phyloP scores from a whole-genome alignment of 2,797 vertebrate genomes.

The Chaunax sp. region DNA sequence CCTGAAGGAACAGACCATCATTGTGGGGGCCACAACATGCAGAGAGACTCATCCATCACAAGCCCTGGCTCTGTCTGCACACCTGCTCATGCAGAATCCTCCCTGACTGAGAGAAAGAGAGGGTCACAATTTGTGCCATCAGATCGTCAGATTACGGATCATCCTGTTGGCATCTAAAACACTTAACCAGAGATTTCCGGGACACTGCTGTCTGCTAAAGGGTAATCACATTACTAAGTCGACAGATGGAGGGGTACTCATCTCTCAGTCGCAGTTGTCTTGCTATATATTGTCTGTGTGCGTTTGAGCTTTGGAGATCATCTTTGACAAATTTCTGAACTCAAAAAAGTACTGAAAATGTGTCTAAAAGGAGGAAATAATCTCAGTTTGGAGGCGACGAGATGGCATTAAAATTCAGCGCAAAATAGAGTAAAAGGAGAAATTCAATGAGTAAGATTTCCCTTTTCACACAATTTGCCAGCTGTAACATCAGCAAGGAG shows the following conservation, averaged over 20 bases:
- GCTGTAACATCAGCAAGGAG: slow-evolving; percentile 32
- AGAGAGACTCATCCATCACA: slow-evolving; percentile 74
- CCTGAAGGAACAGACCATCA: slow-evolving; percentile 61
- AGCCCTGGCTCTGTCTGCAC: slow-evolving; percentile 47
- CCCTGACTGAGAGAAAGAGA: slow-evolving; percentile 41
- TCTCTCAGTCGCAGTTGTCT: slow-evolving; percentile 51
- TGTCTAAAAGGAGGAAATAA: slow-evolving; percentile 22
- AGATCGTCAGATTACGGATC: slow-evolving; percentile 64
- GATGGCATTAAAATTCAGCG: slow-evolving; percentile 26
- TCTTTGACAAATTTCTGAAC: slow-evolving; percentile 38
- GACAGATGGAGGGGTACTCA: slow-evolving; percentile 71
- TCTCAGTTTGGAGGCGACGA: slow-evolving; percentile 30
- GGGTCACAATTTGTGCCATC: slow-evolving; percentile 63
- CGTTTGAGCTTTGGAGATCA: slow-evolving; percentile 32
- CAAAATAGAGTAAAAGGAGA: slow-evolving; percentile 20
- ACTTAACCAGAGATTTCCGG: slow-evolving; percentile 68
- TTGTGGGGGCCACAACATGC: slow-evolving; percentile 50
- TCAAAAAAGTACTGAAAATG: slow-evolving; percentile 22
- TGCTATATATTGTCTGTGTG: slow-evolving; percentile 37
- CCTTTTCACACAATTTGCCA: slow-evolving; percentile 40
- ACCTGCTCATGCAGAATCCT: slow-evolving; percentile 48
- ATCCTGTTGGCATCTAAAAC: slow-evolving; percentile 69
- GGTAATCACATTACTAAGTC: slow-evolving; percentile 74
- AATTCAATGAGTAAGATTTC: slow-evolving; percentile 32
- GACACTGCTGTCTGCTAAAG: slow-evolving; percentile 59